These are phyloP conservation scores for Lethenteron reissneri DNA, from an alignment of 2,113 vertebrate genomes.

Conservation along the genomic window DNA sequence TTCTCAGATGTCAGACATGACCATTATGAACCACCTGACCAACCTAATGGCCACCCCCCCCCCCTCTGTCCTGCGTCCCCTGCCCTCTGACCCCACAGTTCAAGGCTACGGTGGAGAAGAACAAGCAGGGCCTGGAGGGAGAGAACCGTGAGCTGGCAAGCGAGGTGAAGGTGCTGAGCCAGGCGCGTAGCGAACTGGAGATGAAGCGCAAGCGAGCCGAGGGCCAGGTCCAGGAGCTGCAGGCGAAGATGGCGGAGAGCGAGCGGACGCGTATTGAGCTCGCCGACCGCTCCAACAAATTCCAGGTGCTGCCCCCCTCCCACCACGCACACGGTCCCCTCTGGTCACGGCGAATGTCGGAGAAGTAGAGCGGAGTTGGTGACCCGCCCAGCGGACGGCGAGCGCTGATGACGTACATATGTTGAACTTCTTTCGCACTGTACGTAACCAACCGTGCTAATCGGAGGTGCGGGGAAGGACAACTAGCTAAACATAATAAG, in stretches of 20 bases:
- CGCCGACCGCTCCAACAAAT: conserved; percentile 46
- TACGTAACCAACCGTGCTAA: not conserved
- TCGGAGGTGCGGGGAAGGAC: not conserved
- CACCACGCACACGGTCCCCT: not conserved
- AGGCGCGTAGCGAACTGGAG: conserved; percentile 62
- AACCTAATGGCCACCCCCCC: too few relatives aligned
- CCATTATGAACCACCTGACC: too few relatives aligned
- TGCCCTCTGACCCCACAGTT: conserved; percentile 26
- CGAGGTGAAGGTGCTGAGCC: conserved; percentile 73
- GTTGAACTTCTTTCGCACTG: not conserved
- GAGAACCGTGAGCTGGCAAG: conserved; percentile 71
- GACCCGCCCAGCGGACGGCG: not conserved
- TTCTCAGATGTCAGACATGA: too few relatives aligned
- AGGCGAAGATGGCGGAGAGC: conserved; percentile 43
- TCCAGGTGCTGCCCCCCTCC: conserved; percentile 42
- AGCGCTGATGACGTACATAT: not conserved
- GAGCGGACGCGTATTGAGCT: conserved; percentile 51
- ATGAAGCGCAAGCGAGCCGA: conserved; percentile 87
- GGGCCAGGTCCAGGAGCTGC: conserved; percentile 56
- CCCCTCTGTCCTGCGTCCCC: too few relatives aligned
- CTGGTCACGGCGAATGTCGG: not conserved
- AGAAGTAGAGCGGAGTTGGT: not conserved
- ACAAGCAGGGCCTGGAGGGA: conserved; percentile 66
- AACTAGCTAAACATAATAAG: not conserved
- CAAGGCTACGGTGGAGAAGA: conserved; percentile 81